Base-by-base conservation (phyloP, 2,113 vertebrate genomes). In the Poecile atricapillus region DNA sequence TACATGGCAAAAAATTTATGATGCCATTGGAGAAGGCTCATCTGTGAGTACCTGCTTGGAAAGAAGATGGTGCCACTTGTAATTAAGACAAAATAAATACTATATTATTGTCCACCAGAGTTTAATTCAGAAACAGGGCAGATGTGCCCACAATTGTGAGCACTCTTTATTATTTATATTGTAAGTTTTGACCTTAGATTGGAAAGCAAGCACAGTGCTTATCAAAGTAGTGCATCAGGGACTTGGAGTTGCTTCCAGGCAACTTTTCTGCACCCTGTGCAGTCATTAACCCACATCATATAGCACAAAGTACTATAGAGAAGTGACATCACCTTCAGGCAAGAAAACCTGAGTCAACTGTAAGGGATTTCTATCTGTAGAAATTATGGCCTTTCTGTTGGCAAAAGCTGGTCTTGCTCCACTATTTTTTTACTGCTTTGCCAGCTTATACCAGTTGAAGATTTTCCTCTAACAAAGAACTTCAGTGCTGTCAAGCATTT, bases 1-100 rank as follows among this genome's bases (percentile, higher is more conserved):
- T 91, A 83, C 59, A 15, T 69, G 47, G 63, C 35, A 94, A 97
- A 77, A 97, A 95, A 95, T 80, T 96, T 97, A 93, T 95, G 67
- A 94, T 83, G 67, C 60, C 83, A 62, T 96, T 86, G 68, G 78
- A 89, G 74, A 90, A 30, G 22, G 22, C 58, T 95, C 44, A 56
- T 81, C 56, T 75, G 15, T 65, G 52, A 59, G 25, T 89, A 63
- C 19, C 30, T 81, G n/a, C 39, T 81, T 55, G 41, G 74, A 53
- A 89, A 87, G 24, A 81, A 60, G 39, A 68, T 41, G 31, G 2
- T 79, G 14, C 9, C 83, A 46, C n/a, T 85, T 73, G 59, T 35
- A 83, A 64, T 65, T 56, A 53, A 49, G 37, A 21, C 35, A 82
- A 62, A 87, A 52, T 8, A 87, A 81, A 78, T 35, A 64, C 16